These are phyloP conservation scores for Indicator indicator DNA, from an alignment of 2,113 vertebrate species.

Conservation along the genomic window DNA sequence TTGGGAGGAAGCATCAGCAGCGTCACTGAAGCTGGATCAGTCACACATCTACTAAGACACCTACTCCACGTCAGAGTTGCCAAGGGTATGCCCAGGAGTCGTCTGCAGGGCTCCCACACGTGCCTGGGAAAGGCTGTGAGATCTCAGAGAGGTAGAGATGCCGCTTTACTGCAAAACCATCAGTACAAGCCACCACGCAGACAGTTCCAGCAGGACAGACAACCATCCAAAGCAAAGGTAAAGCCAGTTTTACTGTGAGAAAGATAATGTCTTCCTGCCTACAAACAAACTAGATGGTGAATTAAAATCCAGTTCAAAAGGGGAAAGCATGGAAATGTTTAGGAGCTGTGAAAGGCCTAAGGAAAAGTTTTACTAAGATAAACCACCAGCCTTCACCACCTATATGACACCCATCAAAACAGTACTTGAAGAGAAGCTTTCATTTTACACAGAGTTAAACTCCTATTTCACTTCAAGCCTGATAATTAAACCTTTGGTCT, in stretches of 20 bases:
- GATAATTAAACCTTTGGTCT: not conserved
- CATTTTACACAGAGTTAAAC: not conserved
- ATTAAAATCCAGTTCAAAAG: not conserved
- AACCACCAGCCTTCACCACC: not conserved
- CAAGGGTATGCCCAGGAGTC: not conserved
- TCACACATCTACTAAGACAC: not conserved
- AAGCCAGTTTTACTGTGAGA: not conserved
- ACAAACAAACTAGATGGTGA: not conserved
- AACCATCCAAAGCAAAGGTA: not conserved
- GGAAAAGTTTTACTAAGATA: not conserved
- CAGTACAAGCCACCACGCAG: not conserved
- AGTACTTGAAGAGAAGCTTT: not conserved
- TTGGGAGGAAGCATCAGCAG: not conserved
- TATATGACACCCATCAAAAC: accelerated
- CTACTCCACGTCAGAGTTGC: not conserved
- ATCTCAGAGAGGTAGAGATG: not conserved
- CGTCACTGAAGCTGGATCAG: not conserved
- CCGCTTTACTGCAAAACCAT: not conserved
- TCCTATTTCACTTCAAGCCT: not conserved
- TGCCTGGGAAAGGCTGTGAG: not conserved
- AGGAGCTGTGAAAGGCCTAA: not conserved
- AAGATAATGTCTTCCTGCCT: not conserved
- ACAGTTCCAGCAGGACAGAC: not conserved
- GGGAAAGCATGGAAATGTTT: not conserved
- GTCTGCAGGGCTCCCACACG: accelerated